Evolutionary conservation across 2,888 invertebrate genomes (phyloP).

Genomic region (Pandemis corylana): DNA sequence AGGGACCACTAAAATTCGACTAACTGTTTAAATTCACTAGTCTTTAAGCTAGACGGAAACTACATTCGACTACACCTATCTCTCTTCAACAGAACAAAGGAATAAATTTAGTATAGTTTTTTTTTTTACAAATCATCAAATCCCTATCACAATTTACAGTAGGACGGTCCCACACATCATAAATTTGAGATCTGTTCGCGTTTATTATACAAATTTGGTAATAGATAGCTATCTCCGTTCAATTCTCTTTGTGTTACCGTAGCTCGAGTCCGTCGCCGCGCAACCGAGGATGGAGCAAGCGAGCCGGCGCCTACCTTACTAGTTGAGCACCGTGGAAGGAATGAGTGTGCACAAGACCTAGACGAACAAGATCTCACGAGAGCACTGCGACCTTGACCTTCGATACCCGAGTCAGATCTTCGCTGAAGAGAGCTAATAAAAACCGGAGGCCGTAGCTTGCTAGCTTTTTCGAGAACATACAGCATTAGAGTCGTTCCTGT

Average conservation of each 20-base stretch:
- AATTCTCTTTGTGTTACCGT: constrained; percentile 74
- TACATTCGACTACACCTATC: constrained; percentile 62
- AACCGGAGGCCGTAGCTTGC: background rate
- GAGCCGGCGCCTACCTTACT: constrained; percentile 61
- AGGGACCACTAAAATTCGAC: constrained; percentile 73
- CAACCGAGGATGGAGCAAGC: constrained; percentile 44
- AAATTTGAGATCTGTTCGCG: constrained; percentile 77
- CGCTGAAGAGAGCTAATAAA: constrained; percentile 1
- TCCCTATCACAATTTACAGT: constrained; percentile 77
- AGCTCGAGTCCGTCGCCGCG: constrained; percentile 53
- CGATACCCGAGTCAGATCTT: background rate
- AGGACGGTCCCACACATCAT: constrained; percentile 83
- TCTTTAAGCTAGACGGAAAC: constrained; percentile 74
- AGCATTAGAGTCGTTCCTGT: no score
- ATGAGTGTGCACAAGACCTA: constrained; percentile 84
- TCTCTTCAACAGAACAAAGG: constrained; percentile 56
- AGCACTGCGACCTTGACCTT: background rate
- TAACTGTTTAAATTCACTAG: constrained; percentile 76
- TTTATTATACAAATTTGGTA: constrained; percentile 66
- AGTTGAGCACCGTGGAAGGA: constrained; percentile 89
- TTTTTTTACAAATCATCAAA: constrained; percentile 64
- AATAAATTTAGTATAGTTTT: constrained; percentile 50
- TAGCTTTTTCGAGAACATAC: background rate
- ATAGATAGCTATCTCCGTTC: constrained; percentile 57
- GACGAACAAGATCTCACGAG: constrained; percentile 49